Percentiles rank a stretch among this genome's conserved stretches.
Conservation (phyloP, 2,888 invertebrate species). For the Xylocampa areola region DNA sequence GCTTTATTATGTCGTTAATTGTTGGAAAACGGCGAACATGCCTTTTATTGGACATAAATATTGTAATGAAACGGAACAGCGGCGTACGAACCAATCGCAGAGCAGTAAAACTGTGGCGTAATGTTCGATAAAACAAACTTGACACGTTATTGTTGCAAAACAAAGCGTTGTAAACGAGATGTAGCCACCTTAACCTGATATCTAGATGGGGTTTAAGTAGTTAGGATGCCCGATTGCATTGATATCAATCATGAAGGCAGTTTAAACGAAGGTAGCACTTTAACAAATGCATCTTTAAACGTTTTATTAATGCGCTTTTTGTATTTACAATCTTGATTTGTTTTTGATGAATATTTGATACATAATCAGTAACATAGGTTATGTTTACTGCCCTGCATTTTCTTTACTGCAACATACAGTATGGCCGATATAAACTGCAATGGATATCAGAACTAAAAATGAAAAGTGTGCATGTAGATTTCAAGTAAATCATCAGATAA, state of each 20-base stretch:
- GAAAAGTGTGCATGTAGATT: neutral
- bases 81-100: conserved; percentile 62
- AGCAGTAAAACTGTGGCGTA: conserved; percentile 48
- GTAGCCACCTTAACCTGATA: conserved; percentile 44
- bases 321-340: conserved; percentile 9
- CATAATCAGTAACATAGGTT: neutral
- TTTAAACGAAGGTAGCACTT: conserved; percentile 40
- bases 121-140: conserved; percentile 53
- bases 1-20: conserved; percentile 76
- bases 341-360: neutral
- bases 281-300: conserved; percentile 36
- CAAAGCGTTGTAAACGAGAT: conserved; percentile 51
- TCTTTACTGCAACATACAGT: too few species aligned
- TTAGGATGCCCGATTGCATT: conserved; percentile 41
- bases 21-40: conserved; percentile 68
- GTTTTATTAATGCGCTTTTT: conserved; percentile 16
- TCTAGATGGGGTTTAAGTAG: conserved; percentile 51
- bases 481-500: conserved; percentile 73
- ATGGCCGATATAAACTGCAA: too few species aligned
- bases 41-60: conserved; percentile 67
- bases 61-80: conserved; percentile 59
- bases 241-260: conserved; percentile 45
- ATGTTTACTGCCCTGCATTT: too few species aligned
- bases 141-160: conserved; percentile 57
- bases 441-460: too few species aligned